A percentile compares a stretch with the other conserved stretches of the same genome.
Evolutionary conservation across 2,888 invertebrate species (phyloP).

Genomic region (Branchinecta sandiegonensis): DNA sequence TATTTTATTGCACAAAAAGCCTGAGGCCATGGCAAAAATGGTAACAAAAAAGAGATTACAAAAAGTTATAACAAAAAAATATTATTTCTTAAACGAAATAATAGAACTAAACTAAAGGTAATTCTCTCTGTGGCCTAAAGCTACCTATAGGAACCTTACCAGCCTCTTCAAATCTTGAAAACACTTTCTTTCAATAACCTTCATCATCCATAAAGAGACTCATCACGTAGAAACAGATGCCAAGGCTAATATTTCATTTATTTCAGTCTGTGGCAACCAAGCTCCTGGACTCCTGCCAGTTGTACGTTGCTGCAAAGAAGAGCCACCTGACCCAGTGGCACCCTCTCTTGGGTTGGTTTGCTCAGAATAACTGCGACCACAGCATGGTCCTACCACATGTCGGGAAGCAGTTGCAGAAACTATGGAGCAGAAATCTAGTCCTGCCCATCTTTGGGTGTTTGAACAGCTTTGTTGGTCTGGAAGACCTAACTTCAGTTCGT

Average conservation of each 20-base stretch:
- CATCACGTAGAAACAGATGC: too few species aligned
- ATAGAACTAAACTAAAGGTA: too few species aligned
- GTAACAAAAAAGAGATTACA: too few species aligned
- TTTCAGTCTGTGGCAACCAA: constrained; percentile 65
- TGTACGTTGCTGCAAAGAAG: constrained; percentile 76
- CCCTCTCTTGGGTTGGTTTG: constrained; percentile 92
- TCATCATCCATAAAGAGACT: too few species aligned
- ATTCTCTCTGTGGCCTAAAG: too few species aligned
- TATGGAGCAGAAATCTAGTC: constrained; percentile 45
- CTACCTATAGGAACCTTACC: too few species aligned
- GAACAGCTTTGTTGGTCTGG: constrained; percentile 6
- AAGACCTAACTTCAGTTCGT: neutral
- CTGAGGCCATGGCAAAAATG: too few species aligned
- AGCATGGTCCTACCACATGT: constrained; percentile 56
- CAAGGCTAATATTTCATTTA: constrained; percentile 22
- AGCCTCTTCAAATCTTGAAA: too few species aligned
- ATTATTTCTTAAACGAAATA: too few species aligned
- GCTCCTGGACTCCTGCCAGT: constrained; percentile 75
- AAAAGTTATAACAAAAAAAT: too few species aligned
- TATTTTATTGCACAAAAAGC: too few species aligned
- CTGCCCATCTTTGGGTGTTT: constrained; percentile 19
- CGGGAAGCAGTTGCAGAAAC: constrained; percentile 47
- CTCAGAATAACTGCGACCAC: constrained; percentile 49
- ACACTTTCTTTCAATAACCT: too few species aligned
- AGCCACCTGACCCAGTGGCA: constrained; percentile 94